Evolutionary conservation across 2,888 invertebrate species (phyloP), one percentile per base, ranked within the genome.

Genomic region (Perdita meconis): DNA sequence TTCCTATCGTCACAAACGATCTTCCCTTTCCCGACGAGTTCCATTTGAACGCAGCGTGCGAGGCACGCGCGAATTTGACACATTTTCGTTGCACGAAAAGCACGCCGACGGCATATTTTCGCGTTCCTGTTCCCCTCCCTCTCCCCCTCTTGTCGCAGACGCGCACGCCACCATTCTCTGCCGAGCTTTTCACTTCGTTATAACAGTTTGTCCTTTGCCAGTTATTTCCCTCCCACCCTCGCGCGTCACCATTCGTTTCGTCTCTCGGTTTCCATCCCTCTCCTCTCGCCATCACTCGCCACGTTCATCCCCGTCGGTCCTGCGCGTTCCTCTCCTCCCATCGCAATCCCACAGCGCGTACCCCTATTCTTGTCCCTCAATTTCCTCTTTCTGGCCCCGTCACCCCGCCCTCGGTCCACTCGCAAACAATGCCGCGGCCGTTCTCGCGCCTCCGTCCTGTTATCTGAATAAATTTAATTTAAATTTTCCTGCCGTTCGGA

Each of bases 391-490:
- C 24, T 53, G 30, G 47, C 55, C 59, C 56, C 50, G 38, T 44
- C 24, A n/a, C 16, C 26, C 38, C 51, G 65, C 56, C 61, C 78
- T 71, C 73, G 60, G 75, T 72, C 77, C 81, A 55, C 79, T 75
- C 82, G 80, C 82, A 85, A 86, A 86, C 86, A 86, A 86, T 77
- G 74, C 75, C 64, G 64, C 71, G 75, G 74, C 60, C 71, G 71
- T 67, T 59, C 82, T 59, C 71, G 77, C 68, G 75, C 70, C 66
- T 74, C 79, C 69, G 65, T 72, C 65, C 72, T 84, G 83, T 89
- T 88, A 87, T 88, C 80, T 82, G 88, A 89, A 89, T 89, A 88
- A 89, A 89, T 89, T 88, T 87, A 87, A 88, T 89, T 89, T 86
- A 82, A 89, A 88, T 89, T 88, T 87, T 81, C 78, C 88, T 81